Evolutionary conservation across 2,888 invertebrate species (phyloP).

Genomic region (Drosophila formosana): DNA sequence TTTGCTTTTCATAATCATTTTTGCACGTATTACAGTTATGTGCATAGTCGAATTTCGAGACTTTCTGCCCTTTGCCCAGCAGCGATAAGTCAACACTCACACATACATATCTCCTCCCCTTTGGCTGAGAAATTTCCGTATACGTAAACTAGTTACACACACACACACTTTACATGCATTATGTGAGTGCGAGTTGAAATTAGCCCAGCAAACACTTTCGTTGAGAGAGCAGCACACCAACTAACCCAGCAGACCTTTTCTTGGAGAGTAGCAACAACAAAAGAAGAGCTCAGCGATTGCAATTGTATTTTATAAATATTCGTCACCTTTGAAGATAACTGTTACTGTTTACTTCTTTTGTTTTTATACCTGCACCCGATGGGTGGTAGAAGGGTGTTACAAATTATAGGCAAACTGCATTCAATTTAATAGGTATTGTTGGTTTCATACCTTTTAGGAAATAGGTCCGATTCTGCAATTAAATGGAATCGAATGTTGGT

Average conservation of each 20-base stretch:
- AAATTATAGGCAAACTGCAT: neutral
- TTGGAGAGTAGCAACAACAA: neutral
- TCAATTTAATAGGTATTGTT: no score
- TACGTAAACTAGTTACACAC: neutral
- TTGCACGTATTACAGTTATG: neutral
- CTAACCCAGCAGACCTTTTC: constrained; percentile 1
- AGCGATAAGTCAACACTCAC: neutral
- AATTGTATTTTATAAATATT: neutral
- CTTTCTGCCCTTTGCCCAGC: constrained; percentile 6
- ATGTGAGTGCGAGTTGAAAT: neutral
- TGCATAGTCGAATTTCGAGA: constrained; percentile 3
- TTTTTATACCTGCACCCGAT: neutral
- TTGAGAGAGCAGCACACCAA: neutral
- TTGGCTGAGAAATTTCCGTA: neutral
- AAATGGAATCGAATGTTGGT: no score
- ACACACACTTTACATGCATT: neutral
- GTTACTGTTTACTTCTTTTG: neutral
- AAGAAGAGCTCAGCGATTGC: neutral
- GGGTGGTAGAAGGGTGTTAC: neutral
- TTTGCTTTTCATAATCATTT: neutral
- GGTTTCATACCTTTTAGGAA: no score
- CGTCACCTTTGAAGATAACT: neutral
- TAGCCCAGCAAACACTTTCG: neutral
- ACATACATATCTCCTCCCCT: neutral
- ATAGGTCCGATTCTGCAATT: no score